These are phyloP conservation scores for Mormoops blainvillei DNA, from an alignment of 2,113 vertebrate species.

Conservation along the genomic window DNA sequence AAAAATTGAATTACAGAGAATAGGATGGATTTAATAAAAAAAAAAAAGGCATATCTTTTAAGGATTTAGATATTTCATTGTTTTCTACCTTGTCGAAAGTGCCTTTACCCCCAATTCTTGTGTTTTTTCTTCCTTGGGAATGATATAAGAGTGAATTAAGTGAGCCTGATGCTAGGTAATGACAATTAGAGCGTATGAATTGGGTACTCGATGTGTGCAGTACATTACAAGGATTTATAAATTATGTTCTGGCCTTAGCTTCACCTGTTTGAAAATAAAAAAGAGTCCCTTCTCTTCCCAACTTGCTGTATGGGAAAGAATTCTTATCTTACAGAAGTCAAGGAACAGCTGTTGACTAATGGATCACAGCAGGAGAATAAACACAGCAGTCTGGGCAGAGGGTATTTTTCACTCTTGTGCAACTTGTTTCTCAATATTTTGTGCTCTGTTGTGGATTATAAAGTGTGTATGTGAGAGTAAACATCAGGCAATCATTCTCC, in stretches of 20 bases:
- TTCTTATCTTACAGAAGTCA: slow-evolving; percentile 49
- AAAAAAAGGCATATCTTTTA: not conserved
- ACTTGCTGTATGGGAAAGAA: not conserved
- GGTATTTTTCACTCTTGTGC: slow-evolving; percentile 59
- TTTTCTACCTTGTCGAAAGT: not conserved
- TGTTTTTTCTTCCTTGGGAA: not conserved
- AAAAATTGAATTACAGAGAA: not conserved
- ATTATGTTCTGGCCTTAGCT: not conserved
- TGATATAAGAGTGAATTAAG: not conserved
- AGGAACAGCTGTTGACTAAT: slow-evolving; percentile 50
- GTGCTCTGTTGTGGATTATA: slow-evolving; percentile 53
- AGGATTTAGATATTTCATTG: slow-evolving; percentile 5
- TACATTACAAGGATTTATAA: not conserved
- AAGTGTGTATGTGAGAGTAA: slow-evolving; percentile 52
- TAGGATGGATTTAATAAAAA: not conserved
- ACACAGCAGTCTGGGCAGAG: slow-evolving; percentile 48
- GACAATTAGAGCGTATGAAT: slow-evolving; percentile 2
- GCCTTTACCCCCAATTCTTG: not conserved
- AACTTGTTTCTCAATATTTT: slow-evolving; percentile 64
- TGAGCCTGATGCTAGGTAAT: slow-evolving; percentile 1
- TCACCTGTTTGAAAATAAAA: not conserved
- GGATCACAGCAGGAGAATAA: slow-evolving; percentile 48
- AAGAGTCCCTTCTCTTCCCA: not conserved
- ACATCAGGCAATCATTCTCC: slow-evolving; percentile 64
- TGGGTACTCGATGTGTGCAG: not conserved